phyloP scores from a whole-genome alignment of 2,888 invertebrate species.

The Spatulosminthurus flaviceps region DNA sequence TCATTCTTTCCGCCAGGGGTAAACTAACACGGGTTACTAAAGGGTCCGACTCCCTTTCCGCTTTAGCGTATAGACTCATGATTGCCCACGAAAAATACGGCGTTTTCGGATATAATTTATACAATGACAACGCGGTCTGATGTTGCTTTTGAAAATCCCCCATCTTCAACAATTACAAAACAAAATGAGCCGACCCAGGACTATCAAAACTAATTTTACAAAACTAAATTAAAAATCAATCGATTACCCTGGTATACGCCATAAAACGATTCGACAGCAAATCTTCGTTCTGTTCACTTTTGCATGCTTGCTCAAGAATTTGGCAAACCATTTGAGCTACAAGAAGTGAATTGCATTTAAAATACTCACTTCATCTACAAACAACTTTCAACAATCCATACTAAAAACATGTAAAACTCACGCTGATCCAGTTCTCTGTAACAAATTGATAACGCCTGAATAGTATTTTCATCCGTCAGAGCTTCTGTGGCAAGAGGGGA shows the following conservation, averaged over 20 bases:
- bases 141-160: constrained; percentile 91
- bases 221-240: neutral
- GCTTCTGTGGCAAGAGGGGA: constrained; percentile 78
- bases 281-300: constrained; percentile 87
- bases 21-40: constrained; percentile 76
- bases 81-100: constrained; percentile 99
- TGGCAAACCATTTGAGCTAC: constrained; percentile 88
- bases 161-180: constrained; percentile 65
- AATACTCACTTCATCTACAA: neutral
- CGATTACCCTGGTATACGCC: constrained; percentile 81
- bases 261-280: constrained; percentile 93
- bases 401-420: constrained; percentile 69
- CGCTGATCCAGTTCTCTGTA: constrained; percentile 91
- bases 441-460: constrained; percentile 95
- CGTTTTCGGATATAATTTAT: constrained; percentile 90
- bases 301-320: constrained; percentile 88
- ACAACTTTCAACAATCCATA: neutral
- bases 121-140: constrained; percentile 86
- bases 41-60: constrained; percentile 62
- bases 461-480: constrained; percentile 89
- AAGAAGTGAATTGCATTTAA: constrained; percentile 57
- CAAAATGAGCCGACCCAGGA: neutral
- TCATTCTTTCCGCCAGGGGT: constrained; percentile 92
- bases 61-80: constrained; percentile 82
- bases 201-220: neutral